Evolutionary conservation across 2,888 invertebrate genomes (phyloP), one percentile per base, ranked within the genome.

Genomic region (Drosophila eohydei): DNA sequence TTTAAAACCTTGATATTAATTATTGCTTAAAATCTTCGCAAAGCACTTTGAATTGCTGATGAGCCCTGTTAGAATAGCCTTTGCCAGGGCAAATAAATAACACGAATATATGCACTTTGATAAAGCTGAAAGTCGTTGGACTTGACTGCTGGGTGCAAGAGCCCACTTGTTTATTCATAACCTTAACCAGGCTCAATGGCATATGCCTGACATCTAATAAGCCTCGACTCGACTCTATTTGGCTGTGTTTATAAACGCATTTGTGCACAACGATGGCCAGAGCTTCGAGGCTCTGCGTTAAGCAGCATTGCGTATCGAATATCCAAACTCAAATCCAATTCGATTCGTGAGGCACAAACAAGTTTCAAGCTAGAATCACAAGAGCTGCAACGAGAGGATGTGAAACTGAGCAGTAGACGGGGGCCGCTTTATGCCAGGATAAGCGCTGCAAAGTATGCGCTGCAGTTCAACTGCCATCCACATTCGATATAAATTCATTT

Each of bases 401-500:
- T 11, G 52, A 16, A 28, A 32, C 32, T 57, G 36, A 36, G 36
- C 32, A 28, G 28, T 3, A 1, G 16, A 9, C 5, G 57, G 30
- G 4, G 38, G 43, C 30, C 34, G 21, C 50, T 66, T 50, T 69
- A 54, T 69, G 71, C 14, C 41, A 11, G 77, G 46, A 65, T 74
- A 79, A 83, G 68, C 76, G 64, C 32, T 36, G 50, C 32, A 75
- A 79, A 84, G 68, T 80, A 82, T 74, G 80, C 74, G 66, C 54
- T 75, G 80, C 85, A 78, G 80, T 84, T 85, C 74, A 87, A 78
- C 77, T 75, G 84, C 73, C 76, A 75, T 65, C 71, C 65, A 65
- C 69, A 87, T 69, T 87, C 88, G 85, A 89, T 86, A 89, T 89
- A 86, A 86, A 89, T 86, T 84, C 88, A 86, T 86, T 89, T 86